Percentiles rank a stretch among this genome's conserved stretches.
Conservation (phyloP, 2,797 vertebrate species). For the Aplochiton taeniatus region DNA sequence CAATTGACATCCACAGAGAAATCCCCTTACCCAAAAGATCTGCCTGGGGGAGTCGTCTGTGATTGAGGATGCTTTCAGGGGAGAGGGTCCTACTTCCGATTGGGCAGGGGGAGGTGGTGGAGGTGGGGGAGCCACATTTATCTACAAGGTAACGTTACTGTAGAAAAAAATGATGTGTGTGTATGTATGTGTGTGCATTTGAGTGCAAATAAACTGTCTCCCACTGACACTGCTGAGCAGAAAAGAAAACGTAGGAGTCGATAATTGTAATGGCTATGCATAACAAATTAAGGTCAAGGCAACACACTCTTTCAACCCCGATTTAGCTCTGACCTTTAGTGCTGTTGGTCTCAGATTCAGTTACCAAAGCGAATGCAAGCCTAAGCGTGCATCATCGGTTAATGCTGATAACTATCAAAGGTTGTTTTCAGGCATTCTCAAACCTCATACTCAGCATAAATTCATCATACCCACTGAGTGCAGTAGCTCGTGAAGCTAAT, state of each 20-base stretch:
- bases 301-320: not conserved
- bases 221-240: not conserved
- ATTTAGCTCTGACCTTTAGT: not conserved
- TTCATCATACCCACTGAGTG: too few relatives aligned
- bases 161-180: not conserved
- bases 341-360: not conserved
- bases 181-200: not conserved
- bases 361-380: not conserved
- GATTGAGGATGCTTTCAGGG: conserved; percentile 79
- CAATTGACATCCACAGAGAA: conserved; percentile 66
- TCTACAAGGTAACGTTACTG: conserved; percentile 84
- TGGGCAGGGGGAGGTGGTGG: conserved; percentile 91
- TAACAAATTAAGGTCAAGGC: too few relatives aligned
- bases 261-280: too few relatives aligned
- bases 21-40: conserved; percentile 81
- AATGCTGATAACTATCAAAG: conserved; percentile 9
- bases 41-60: conserved; percentile 86
- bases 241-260: not conserved
- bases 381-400: conserved; percentile 5
- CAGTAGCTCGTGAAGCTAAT: too few relatives aligned
- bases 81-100: conserved; percentile 52
- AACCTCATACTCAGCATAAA: conserved; percentile 6
- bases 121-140: conserved; percentile 86
- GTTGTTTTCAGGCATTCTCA: conserved; percentile 25
- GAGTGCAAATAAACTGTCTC: not conserved